Percentiles rank a stretch among this genome's conserved stretches.
Conservation (phyloP, 2,888 invertebrate species). For the Lochmaea crataegi region DNA sequence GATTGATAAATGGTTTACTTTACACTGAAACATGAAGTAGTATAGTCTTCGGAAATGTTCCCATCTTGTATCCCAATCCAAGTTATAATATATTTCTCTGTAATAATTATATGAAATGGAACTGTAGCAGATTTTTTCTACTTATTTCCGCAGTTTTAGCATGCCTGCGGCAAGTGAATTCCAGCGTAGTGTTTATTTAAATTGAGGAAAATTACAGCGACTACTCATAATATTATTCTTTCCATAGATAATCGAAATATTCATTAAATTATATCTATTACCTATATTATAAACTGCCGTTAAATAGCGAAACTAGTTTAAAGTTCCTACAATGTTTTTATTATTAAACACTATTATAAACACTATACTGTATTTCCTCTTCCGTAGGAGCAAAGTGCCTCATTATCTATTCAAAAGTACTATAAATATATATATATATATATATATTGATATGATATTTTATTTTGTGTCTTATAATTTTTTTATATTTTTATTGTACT, state of each 20-base stretch:
- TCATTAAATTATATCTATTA: not conserved
- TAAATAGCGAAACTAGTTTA: not conserved
- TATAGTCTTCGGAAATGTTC: no score
- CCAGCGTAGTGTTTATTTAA: not conserved
- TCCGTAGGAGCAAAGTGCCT: no score
- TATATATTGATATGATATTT: no score
- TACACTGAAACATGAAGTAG: no score
- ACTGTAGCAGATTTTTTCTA: not conserved
- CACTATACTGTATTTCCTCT: no score
- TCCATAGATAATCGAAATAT: constrained; percentile 5
- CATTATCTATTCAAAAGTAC: no score
- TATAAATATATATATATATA: no score
- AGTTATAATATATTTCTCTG: not conserved
- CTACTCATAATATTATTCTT: not conserved
- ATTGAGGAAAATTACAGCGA: not conserved
- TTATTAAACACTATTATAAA: not conserved
- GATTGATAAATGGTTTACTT: no score
- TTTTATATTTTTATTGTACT: no score
- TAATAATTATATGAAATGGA: not conserved
- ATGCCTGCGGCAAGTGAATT: not conserved
- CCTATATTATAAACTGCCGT: not conserved
- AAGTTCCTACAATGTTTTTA: not conserved
- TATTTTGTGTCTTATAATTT: no score
- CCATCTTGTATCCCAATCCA: no score
- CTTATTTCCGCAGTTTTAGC: constrained; percentile 3